Conservation (phyloP, 2,797 vertebrate genomes). For the Pelochelys cantorii region DNA sequence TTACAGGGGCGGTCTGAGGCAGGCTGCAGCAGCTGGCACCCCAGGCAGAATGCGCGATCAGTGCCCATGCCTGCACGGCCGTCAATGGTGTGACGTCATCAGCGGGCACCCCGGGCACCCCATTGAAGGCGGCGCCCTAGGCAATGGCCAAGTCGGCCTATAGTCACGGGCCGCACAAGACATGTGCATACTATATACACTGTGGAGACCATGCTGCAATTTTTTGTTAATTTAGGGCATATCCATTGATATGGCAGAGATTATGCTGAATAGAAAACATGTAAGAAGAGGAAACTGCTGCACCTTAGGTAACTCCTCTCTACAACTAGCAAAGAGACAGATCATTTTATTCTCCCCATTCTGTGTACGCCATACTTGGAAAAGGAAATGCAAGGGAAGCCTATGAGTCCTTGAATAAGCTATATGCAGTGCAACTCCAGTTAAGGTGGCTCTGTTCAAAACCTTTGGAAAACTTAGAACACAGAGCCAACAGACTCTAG, state of each 20-base stretch:
- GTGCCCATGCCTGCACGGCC: too few relatives aligned
- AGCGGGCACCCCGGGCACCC: too few relatives aligned
- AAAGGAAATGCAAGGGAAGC: background rate
- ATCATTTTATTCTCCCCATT: background rate
- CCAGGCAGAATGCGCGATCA: too few relatives aligned
- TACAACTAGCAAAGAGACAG: constrained; percentile 6
- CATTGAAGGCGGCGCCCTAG: too few relatives aligned
- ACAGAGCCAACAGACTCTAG: background rate
- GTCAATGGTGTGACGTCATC: too few relatives aligned
- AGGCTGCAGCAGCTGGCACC: too few relatives aligned
- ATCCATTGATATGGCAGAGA: constrained; percentile 55
- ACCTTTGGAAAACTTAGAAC: background rate
- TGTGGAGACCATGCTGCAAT: constrained; percentile 10
- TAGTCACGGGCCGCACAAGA: background rate
- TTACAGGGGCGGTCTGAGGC: too few relatives aligned
- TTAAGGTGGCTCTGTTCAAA: background rate
- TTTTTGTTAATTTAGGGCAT: constrained; percentile 52
- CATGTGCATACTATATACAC: background rate
- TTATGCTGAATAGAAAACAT: constrained; percentile 47
- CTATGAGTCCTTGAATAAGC: background rate
- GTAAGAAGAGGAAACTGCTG: background rate
- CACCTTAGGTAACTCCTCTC: background rate
- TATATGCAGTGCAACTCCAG: background rate
- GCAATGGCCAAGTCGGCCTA: too few relatives aligned
- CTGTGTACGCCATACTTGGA: background rate